Conservation (phyloP, 2,113 vertebrate species). For the Proteles cristata region DNA sequence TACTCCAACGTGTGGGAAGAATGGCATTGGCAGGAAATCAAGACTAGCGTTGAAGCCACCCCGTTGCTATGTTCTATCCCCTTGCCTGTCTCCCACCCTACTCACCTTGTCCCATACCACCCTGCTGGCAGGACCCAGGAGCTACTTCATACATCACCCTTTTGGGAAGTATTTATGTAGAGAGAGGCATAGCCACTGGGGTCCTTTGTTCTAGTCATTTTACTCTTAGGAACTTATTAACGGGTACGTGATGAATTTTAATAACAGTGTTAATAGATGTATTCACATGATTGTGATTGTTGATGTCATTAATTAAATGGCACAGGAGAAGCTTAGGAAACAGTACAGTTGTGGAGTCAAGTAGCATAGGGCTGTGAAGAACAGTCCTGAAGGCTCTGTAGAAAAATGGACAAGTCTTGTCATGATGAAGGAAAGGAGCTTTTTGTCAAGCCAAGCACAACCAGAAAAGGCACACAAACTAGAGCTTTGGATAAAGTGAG, state of each 20-base stretch:
- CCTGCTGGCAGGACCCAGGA: neutral
- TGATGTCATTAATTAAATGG: neutral
- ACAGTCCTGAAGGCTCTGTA: neutral
- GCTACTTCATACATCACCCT: neutral
- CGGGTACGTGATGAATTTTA: neutral
- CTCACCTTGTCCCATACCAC: neutral
- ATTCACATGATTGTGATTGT: neutral
- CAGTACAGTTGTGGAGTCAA: neutral
- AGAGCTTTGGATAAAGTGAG: neutral
- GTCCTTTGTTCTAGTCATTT: constrained; percentile 11
- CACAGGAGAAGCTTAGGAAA: neutral
- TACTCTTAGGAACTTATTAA: constrained; percentile 30
- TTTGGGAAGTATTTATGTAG: neutral
- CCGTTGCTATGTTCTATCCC: neutral
- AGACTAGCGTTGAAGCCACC: neutral
- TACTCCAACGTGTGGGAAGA: neutral
- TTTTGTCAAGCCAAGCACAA: neutral
- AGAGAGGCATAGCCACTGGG: neutral
- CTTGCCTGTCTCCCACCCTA: neutral
- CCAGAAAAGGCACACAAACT: neutral
- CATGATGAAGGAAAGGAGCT: neutral
- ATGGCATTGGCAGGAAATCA: neutral
- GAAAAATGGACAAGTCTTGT: neutral
- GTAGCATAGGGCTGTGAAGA: neutral
- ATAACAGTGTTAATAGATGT: neutral